Conservation (phyloP, 2,113 vertebrate species). For the Sula dactylatra region DNA sequence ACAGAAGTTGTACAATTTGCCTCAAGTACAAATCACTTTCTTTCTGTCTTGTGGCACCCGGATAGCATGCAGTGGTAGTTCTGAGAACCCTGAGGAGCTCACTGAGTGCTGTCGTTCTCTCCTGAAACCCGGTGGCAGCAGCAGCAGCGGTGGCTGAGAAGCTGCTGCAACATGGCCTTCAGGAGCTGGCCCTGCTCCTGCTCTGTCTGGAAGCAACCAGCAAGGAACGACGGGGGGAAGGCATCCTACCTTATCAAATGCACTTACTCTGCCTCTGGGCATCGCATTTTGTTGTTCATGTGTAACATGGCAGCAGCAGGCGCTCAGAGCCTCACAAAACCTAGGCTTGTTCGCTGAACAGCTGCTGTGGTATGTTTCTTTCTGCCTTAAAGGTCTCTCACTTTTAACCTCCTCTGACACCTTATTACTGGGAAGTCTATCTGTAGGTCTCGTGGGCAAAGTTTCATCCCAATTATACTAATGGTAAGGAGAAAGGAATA, state of each 20-base stretch:
- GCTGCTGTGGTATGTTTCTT: not conserved
- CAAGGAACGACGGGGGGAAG: not conserved
- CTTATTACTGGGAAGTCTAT: not conserved
- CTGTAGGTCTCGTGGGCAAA: not conserved
- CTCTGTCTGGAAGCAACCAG: not conserved
- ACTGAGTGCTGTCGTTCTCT: accelerated
- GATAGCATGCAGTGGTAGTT: not conserved
- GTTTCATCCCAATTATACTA: conserved; percentile 3
- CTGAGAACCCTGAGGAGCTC: not conserved
- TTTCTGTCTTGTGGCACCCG: accelerated
- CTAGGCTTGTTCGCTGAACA: not conserved
- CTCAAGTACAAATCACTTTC: not conserved
- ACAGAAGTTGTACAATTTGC: not conserved
- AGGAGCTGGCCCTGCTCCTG: not conserved
- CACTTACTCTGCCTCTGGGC: not conserved
- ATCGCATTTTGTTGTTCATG: not conserved
- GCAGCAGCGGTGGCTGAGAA: not conserved
- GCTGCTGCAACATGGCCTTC: not conserved
- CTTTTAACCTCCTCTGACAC: not conserved
- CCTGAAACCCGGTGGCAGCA: not conserved
- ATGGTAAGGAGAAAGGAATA: not conserved
- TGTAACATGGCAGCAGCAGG: not conserved
- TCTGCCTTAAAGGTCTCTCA: not conserved
- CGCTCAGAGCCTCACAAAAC: not conserved
- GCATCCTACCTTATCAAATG: not conserved